Evolutionary conservation across 2,888 invertebrate species (phyloP).

Genomic region (Neuroscelio doddi): DNA sequence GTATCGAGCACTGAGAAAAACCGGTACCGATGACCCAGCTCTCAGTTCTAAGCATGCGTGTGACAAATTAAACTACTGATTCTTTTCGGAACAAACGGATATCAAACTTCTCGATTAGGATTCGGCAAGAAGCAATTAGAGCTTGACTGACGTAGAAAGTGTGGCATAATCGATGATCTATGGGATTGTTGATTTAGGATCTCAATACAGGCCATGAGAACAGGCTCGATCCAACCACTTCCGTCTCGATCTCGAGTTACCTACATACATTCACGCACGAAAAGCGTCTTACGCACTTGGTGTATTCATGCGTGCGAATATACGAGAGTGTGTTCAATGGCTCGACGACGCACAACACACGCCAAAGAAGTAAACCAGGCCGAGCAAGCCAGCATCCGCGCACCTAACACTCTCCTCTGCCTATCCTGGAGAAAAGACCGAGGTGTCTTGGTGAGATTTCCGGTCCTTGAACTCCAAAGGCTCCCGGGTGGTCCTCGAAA

Average conservation of each 20-base stretch:
- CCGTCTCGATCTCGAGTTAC: slow-evolving; percentile 55
- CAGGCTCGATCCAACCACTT: slow-evolving; percentile 46
- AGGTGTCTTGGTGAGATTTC: slow-evolving; percentile 41
- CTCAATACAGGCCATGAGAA: slow-evolving; percentile 61
- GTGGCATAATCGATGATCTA: slow-evolving; percentile 23
- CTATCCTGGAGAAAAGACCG: slow-evolving; percentile 58
- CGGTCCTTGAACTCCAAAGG: slow-evolving; percentile 46
- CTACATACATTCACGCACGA: slow-evolving; percentile 54
- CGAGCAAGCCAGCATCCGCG: slow-evolving; percentile 67
- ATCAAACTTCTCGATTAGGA: no score
- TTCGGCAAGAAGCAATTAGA: no score
- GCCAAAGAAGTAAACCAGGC: slow-evolving; percentile 64
- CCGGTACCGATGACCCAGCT: no score
- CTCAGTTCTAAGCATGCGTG: neutral
- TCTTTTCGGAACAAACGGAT: slow-evolving; percentile 20
- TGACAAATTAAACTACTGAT: neutral
- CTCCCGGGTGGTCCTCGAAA: slow-evolving; percentile 45
- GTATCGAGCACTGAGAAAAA: no score
- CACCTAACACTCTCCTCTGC: slow-evolving; percentile 69
- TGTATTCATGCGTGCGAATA: slow-evolving; percentile 43
- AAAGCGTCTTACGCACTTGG: slow-evolving; percentile 62
- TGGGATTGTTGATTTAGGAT: slow-evolving; percentile 43
- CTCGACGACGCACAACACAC: slow-evolving; percentile 35
- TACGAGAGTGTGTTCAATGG: slow-evolving; percentile 28
- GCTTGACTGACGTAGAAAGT: slow-evolving; percentile 52